Evolutionary conservation across 1,140 invertebrate genomes (phyloP), one percentile per base, ranked within the genome.

Genomic region (Capitella teleta): DNA sequence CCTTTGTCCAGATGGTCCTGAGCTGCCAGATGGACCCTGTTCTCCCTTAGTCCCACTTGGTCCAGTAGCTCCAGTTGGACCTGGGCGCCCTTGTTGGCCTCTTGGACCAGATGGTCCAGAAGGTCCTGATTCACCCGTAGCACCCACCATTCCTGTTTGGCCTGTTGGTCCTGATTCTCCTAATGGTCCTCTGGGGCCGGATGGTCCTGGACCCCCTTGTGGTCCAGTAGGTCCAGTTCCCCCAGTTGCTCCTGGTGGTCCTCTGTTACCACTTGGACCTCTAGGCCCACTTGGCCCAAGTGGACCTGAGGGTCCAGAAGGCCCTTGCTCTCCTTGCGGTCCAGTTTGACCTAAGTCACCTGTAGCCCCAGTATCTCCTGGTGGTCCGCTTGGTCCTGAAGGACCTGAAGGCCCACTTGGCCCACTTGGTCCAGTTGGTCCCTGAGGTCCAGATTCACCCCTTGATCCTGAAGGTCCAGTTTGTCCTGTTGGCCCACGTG

Each of bases 261-360:
- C 48, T 23, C n/a, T 45, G 8, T 8, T 16, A 12, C 48, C 36
- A 46, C 23, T 10, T 19, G n/a, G 16, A 19, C 34, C 30, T 38
- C n/a, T 16, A 41, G 25, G 10, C 4, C 34, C 5, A 25, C 51
- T 45, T 5, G 51, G 51, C 5, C 19, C 19, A 16, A 41, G 41
- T 4, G 19, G 36, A 3, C 53, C 53, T 8, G 42, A 21, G 2
- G 21, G 19, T 3, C 53, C 53, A 25, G 23, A 24, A 10, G 32
- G 19, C n/a, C 55, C 55, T 38, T 26, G 25, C 6, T 47, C 47
- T 32, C 55, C 55, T n/a, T 45, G 36, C 37, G 47, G 42, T n/a
- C 51, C 54, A 32, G 8, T n/a, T 32, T n/a, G 8, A 21, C 63
- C 64, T 47, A 54, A 47, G 32, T 86, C 86, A 54, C 82, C 82